Conservation (phyloP, 2,888 invertebrate species). For the Conus canariensis region DNA sequence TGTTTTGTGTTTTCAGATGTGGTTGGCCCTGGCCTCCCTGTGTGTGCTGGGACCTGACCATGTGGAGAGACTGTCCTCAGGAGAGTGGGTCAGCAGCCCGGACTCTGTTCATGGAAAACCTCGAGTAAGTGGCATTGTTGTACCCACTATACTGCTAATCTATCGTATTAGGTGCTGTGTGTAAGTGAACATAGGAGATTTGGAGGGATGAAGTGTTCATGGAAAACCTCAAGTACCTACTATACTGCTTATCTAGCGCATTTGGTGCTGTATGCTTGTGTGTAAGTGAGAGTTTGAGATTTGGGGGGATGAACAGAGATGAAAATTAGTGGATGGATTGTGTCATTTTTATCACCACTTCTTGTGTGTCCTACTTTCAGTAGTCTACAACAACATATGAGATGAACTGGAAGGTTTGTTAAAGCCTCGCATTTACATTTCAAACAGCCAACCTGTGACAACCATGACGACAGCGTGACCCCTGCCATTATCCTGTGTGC, state of each 20-base stretch:
- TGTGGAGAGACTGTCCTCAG: conserved; percentile 89
- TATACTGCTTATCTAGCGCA: too few relatives aligned
- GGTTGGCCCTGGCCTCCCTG: conserved; percentile 95
- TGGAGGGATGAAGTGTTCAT: too few relatives aligned
- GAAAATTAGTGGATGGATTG: too few relatives aligned
- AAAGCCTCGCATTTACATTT: too few relatives aligned
- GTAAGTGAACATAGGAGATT: background rate
- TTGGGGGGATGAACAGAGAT: too few relatives aligned
- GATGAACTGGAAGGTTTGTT: too few relatives aligned
- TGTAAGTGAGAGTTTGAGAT: too few relatives aligned
- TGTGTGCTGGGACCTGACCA: conserved; percentile 95
- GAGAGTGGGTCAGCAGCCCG: conserved; percentile 85
- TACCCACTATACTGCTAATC: background rate
- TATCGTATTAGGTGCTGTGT: background rate
- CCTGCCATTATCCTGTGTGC: conserved; percentile 95
- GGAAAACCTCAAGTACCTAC: too few relatives aligned
- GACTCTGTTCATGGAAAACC: conserved; percentile 80
- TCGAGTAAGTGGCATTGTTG: conserved; percentile 70
- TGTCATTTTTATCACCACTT: too few relatives aligned
- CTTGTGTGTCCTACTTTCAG: too few relatives aligned
- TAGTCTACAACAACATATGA: too few relatives aligned
- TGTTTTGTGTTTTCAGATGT: conserved; percentile 78
- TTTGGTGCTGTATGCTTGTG: too few relatives aligned
- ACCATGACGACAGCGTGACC: conserved; percentile 97
- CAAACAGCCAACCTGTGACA: conserved; percentile 90